Percentiles rank a stretch among this genome's conserved stretches.
Conservation (phyloP, 2,113 vertebrate species). For the Pandion haliaetus region DNA sequence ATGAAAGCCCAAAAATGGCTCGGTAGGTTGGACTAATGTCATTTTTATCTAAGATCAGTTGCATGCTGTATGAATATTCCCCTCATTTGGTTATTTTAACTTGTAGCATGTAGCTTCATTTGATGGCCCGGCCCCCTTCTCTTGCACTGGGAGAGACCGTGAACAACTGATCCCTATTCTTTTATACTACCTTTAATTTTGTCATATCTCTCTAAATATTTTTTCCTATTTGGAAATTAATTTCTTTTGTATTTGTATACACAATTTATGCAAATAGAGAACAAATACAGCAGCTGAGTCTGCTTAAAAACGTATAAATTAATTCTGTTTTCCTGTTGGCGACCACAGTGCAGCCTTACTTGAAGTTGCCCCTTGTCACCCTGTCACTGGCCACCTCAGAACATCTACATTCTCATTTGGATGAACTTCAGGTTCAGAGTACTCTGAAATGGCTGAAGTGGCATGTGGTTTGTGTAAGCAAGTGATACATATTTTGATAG, state of each 20-base stretch:
- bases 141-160: fast-evolving
- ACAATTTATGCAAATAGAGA: neutral
- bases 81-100: neutral
- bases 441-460: neutral
- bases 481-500: neutral
- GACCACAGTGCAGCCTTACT: neutral
- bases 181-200: neutral
- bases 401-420: neutral
- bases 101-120: neutral
- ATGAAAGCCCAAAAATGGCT: neutral
- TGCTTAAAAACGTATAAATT: neutral
- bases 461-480: neutral
- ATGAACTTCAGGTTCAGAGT: neutral
- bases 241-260: neutral
- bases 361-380: neutral
- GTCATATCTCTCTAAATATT: neutral
- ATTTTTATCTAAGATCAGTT: neutral
- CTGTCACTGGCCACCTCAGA: neutral
- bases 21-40: neutral
- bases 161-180: neutral
- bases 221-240: neutral
- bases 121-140: neutral
- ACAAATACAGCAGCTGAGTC: neutral
- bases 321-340: neutral
- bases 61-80: neutral